Evolutionary conservation across 2,113 vertebrate species (phyloP).

Genomic region (Ictalurus furcatus): DNA sequence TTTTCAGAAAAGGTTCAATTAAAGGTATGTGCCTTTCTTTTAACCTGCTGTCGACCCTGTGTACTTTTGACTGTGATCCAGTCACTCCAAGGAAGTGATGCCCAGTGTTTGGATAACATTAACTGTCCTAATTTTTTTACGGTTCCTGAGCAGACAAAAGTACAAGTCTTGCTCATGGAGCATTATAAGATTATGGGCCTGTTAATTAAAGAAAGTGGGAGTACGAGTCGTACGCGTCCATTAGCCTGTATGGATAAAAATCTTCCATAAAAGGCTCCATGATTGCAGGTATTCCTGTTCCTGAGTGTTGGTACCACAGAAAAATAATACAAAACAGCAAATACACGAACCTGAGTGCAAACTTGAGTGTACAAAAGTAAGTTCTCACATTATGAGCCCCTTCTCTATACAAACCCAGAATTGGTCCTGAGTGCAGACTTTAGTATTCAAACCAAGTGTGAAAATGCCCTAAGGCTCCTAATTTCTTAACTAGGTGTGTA

Average conservation of each 20-base stretch:
- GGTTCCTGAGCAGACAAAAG: too few species aligned
- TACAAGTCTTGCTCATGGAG: too few species aligned
- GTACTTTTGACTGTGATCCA: background rate
- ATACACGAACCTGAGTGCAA: background rate
- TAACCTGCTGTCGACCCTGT: constrained; percentile 1
- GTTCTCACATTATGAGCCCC: background rate
- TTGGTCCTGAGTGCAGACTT: background rate
- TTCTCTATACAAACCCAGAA: background rate
- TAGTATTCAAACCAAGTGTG: background rate
- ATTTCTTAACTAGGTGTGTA: too few species aligned
- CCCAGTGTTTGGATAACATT: too few species aligned
- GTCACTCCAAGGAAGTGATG: background rate
- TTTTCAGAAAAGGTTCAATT: constrained; percentile 49
- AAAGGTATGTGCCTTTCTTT: constrained; percentile 47
- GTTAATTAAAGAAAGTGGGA: too few species aligned
- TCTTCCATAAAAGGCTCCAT: too few species aligned
- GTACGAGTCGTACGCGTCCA: too few species aligned
- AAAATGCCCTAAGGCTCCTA: background rate
- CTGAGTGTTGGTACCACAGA: background rate
- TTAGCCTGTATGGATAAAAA: background rate
- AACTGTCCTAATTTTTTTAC: background rate
- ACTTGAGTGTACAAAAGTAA: background rate
- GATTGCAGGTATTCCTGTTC: too few species aligned
- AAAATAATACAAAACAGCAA: background rate
- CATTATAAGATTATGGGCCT: too few species aligned